Conservation (phyloP, 2,797 vertebrate genomes). For the Smutsia gigantea region DNA sequence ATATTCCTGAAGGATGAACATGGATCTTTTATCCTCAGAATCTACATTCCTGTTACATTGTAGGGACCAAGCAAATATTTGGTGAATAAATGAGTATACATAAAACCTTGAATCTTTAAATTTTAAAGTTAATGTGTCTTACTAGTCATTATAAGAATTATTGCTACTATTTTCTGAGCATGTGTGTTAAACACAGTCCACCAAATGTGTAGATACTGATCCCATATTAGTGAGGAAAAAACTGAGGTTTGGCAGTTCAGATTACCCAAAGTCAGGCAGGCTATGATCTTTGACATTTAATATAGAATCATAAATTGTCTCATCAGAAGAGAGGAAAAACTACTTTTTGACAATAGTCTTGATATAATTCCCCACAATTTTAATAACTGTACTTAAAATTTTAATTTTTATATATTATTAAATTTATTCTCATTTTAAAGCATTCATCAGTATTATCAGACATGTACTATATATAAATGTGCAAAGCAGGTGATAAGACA, state of each 20-base stretch:
- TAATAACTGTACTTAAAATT: not conserved
- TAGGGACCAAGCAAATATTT: not conserved
- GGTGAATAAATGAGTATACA: not conserved
- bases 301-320: not conserved
- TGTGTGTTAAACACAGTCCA: not conserved
- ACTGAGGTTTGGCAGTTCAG: not conserved
- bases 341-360: not conserved
- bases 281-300: not conserved
- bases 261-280: not conserved
- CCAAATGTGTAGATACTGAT: not conserved
- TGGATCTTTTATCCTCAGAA: not conserved
- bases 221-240: not conserved
- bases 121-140: not conserved
- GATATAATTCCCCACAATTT: not conserved
- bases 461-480: not conserved
- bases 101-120: not conserved
- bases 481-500: not conserved
- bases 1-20: not conserved
- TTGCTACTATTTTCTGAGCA: not conserved
- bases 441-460: not conserved
- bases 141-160: not conserved
- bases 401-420: not conserved
- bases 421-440: not conserved
- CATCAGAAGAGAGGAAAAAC: not conserved
- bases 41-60: not conserved